phyloP scores from a whole-genome alignment of 64 coral and sea anemone genomes.

The Stichodactyla mertensii region DNA sequence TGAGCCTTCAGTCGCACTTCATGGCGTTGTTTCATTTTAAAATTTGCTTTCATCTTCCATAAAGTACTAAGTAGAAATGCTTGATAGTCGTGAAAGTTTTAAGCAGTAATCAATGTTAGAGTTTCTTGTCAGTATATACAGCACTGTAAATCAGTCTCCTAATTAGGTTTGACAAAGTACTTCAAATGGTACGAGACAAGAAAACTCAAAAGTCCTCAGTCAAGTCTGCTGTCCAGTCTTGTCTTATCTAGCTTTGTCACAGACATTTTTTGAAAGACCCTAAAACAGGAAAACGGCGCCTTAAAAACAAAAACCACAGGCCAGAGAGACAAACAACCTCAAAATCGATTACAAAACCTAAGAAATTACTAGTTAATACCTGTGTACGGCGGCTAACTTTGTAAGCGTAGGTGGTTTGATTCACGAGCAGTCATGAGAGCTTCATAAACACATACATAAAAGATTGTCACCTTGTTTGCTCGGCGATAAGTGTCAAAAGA shows the following conservation, averaged over 20 bases:
- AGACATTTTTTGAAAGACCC: neutral
- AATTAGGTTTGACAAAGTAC: neutral
- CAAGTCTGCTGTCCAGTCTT: neutral
- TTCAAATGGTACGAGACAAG: neutral
- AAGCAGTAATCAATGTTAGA: neutral
- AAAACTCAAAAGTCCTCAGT: neutral
- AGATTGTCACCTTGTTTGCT: neutral
- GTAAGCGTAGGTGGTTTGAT: neutral
- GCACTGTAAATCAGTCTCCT: too few relatives aligned
- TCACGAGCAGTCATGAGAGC: neutral
- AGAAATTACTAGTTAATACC: neutral
- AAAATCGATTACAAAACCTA: neutral
- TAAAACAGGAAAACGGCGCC: neutral
- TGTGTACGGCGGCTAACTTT: neutral
- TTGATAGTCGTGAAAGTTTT: too few relatives aligned
- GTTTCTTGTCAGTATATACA: neutral
- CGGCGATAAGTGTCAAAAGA: neutral
- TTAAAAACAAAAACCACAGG: neutral
- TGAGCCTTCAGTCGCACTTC: too few relatives aligned
- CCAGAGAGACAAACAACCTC: neutral
- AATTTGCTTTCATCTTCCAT: too few relatives aligned
- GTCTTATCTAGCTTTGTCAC: neutral
- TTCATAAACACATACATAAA: neutral
- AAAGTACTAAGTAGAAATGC: too few relatives aligned
- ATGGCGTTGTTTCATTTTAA: too few relatives aligned